Evolutionary conservation across 2,888 invertebrate genomes (phyloP).

Genomic region (Sericinus montela): DNA sequence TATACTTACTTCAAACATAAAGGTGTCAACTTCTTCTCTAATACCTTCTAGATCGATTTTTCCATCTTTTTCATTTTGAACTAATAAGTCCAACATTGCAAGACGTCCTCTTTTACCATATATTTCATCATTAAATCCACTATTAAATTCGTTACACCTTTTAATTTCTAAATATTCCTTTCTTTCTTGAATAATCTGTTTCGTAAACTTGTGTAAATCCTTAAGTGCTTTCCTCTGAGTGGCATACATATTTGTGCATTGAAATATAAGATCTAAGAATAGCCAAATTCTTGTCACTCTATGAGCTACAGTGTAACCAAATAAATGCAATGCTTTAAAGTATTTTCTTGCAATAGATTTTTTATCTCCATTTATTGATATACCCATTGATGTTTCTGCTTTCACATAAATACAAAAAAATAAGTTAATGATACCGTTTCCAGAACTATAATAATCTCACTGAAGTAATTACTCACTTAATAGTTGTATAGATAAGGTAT

Average conservation of each 20-base stretch:
- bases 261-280: constrained; percentile 17
- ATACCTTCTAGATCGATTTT: constrained; percentile 80
- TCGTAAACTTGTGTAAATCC: constrained; percentile 24
- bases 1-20: constrained; percentile 83
- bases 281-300: constrained; percentile 23
- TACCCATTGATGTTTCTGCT: constrained; percentile 27
- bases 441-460: no score
- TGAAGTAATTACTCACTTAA: no score
- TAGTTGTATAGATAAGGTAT: no score
- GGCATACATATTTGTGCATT: constrained; percentile 8
- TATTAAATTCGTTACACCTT: neutral
- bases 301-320: constrained; percentile 16
- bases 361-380: constrained; percentile 20
- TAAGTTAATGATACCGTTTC: no score
- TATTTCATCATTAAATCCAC: neutral
- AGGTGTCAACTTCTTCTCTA: constrained; percentile 84
- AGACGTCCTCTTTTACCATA: constrained; percentile 61
- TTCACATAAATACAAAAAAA: no score
- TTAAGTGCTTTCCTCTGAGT: constrained; percentile 18
- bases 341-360: constrained; percentile 21
- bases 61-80: constrained; percentile 77
- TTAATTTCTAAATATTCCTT: constrained; percentile 4
- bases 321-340: constrained; percentile 20
- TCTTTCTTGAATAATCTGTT: constrained; percentile 22
- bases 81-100: constrained; percentile 82